phyloP scores from a whole-genome alignment of 2,113 vertebrate species.

The Dolichotis patagonum region DNA sequence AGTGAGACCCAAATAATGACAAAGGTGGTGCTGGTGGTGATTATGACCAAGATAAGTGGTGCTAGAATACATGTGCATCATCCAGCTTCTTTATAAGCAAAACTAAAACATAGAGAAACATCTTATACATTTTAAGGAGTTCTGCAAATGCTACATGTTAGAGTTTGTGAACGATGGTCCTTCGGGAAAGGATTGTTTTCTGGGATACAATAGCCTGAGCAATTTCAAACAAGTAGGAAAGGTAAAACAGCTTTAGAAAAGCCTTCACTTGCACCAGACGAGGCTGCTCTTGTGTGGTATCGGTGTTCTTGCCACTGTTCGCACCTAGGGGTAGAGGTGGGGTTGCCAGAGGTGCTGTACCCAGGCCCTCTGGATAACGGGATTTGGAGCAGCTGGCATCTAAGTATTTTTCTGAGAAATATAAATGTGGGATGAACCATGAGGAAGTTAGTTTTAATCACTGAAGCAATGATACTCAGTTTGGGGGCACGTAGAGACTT shows the following conservation, averaged over 20 bases:
- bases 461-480: neutral
- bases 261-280: neutral
- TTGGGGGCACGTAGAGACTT: neutral
- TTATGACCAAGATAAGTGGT: accelerated
- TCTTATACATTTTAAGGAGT: accelerated
- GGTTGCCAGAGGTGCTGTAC: accelerated
- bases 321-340: too few relatives aligned
- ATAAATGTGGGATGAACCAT: neutral
- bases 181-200: neutral
- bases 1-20: too few relatives aligned
- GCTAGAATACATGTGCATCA: accelerated
- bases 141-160: neutral
- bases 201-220: neutral
- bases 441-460: neutral
- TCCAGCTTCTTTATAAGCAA: too few relatives aligned
- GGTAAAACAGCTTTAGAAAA: neutral
- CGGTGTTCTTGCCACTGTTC: neutral
- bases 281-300: neutral
- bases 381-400: neutral
- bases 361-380: neutral
- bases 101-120: neutral
- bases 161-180: neutral
- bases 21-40: accelerated
- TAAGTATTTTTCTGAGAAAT: neutral
- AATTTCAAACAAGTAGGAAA: conserved; percentile 1